phyloP scores from a whole-genome alignment of 1,140 invertebrate genomes.

The Acromyrmex heyeri region DNA sequence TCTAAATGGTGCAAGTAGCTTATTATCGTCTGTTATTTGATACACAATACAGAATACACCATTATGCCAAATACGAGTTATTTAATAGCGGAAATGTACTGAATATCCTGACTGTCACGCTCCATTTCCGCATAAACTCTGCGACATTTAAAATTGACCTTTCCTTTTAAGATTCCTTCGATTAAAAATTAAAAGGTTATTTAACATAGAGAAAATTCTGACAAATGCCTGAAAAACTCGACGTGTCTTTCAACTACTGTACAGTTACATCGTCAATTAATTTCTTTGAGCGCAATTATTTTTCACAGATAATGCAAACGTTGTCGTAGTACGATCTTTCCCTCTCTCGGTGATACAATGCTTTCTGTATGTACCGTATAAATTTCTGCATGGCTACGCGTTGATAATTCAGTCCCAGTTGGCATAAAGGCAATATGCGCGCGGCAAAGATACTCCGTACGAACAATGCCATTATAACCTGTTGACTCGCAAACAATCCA shows the following conservation, averaged over 20 bases:
- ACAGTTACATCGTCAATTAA: background rate
- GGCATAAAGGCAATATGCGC: constrained; percentile 42
- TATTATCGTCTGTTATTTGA: constrained; percentile 16
- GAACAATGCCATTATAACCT: constrained; percentile 60
- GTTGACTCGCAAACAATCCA: constrained; percentile 59
- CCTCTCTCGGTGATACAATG: background rate
- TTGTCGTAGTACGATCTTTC: background rate
- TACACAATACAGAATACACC: constrained; percentile 5
- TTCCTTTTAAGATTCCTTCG: background rate
- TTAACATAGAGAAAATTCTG: background rate
- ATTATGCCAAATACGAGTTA: constrained; percentile 7
- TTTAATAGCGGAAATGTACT: background rate
- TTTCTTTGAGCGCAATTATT: constrained; percentile 20
- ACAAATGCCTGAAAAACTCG: background rate
- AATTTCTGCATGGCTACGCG: constrained; percentile 52
- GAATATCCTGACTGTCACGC: background rate
- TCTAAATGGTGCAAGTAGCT: background rate
- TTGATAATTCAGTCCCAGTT: constrained; percentile 57
- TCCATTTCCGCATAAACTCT: background rate
- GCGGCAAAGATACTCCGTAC: constrained; percentile 45
- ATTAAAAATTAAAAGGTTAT: background rate
- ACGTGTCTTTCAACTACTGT: background rate
- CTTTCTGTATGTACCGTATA: constrained; percentile 27
- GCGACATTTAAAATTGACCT: background rate
- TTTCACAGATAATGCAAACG: background rate